Conservation (phyloP, 2,888 invertebrate species). For the Tupiocoris notatus region DNA sequence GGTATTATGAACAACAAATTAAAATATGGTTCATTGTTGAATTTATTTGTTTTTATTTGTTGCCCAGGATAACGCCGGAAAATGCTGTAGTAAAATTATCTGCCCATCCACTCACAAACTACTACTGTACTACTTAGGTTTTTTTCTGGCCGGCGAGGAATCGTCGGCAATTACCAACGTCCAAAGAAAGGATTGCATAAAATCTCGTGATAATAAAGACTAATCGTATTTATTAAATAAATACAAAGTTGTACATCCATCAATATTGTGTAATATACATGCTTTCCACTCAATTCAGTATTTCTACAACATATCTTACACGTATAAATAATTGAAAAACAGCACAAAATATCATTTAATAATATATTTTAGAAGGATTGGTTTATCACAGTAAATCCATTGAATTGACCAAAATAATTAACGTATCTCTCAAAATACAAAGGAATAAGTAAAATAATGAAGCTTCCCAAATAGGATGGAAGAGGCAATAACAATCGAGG, state of each 20-base stretch:
- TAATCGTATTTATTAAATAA: slow-evolving; percentile 41
- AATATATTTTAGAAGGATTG: slow-evolving; percentile 42
- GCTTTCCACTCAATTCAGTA: slow-evolving; percentile 24
- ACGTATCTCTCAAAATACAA: slow-evolving; percentile 25
- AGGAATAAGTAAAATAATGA: slow-evolving; percentile 10
- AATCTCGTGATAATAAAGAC: slow-evolving; percentile 40
- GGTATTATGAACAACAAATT: too few species aligned
- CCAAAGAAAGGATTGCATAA: too few species aligned
- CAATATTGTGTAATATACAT: slow-evolving; percentile 42
- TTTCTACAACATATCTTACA: slow-evolving; percentile 40
- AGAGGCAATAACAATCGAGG: slow-evolving; percentile 23
- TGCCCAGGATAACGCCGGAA: too few species aligned
- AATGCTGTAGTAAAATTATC: too few species aligned
- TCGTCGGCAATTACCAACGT: too few species aligned
- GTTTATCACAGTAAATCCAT: slow-evolving; percentile 44
- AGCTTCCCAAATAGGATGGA: slow-evolving; percentile 21
- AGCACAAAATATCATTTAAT: slow-evolving; percentile 43
- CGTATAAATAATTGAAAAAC: slow-evolving; percentile 38
- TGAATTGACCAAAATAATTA: slow-evolving; percentile 44
- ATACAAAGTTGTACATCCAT: slow-evolving; percentile 43
- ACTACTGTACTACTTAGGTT: too few species aligned
- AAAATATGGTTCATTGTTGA: too few species aligned
- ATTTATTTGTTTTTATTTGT: too few species aligned
- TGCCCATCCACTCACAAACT: too few species aligned
- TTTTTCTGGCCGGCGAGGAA: too few species aligned